These are phyloP conservation scores for Acanthoscelides obtectus DNA, from an alignment of 2,888 invertebrate genomes.

Conservation along the genomic window DNA sequence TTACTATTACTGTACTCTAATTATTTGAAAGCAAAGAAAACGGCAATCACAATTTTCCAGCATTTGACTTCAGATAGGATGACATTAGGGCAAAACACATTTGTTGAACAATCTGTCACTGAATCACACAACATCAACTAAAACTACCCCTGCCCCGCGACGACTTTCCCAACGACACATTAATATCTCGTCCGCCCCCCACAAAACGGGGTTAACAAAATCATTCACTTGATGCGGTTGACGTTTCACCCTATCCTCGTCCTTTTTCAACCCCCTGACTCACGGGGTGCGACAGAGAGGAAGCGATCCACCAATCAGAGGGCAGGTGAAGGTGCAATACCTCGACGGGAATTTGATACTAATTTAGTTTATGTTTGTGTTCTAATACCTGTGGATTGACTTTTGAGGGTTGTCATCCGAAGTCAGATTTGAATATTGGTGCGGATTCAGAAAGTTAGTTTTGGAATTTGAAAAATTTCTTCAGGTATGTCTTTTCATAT, in stretches of 20 bases:
- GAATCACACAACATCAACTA: not conserved
- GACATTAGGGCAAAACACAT: not conserved
- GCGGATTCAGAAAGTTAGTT: slow-evolving; percentile 1
- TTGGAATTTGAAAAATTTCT: not conserved
- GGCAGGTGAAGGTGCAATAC: slow-evolving; percentile 41
- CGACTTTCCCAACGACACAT: not conserved
- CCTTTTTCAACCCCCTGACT: slow-evolving; percentile 14
- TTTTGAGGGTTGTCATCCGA: not conserved
- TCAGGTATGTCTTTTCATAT: not conserved
- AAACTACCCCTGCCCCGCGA: not conserved
- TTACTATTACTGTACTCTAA: too few relatives aligned
- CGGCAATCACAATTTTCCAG: too few relatives aligned
- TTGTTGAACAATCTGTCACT: not conserved
- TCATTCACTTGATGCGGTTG: slow-evolving; percentile 29
- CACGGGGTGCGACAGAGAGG: slow-evolving; percentile 16
- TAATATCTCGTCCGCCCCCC: not conserved
- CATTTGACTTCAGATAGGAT: too few relatives aligned
- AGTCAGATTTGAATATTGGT: slow-evolving; percentile 1
- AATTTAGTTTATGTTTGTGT: slow-evolving; percentile 31
- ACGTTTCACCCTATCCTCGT: slow-evolving; percentile 27
- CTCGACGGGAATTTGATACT: slow-evolving; percentile 32
- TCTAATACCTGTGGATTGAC: slow-evolving; percentile 30
- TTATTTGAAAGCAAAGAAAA: too few relatives aligned
- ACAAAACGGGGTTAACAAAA: slow-evolving; percentile 30
- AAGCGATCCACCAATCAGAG: slow-evolving; percentile 37